A percentile compares a stretch with the other conserved stretches of the same genome.
These are phyloP conservation scores for Zootoca vivipara DNA, from an alignment of 2,113 vertebrate species.

Conservation along the genomic window DNA sequence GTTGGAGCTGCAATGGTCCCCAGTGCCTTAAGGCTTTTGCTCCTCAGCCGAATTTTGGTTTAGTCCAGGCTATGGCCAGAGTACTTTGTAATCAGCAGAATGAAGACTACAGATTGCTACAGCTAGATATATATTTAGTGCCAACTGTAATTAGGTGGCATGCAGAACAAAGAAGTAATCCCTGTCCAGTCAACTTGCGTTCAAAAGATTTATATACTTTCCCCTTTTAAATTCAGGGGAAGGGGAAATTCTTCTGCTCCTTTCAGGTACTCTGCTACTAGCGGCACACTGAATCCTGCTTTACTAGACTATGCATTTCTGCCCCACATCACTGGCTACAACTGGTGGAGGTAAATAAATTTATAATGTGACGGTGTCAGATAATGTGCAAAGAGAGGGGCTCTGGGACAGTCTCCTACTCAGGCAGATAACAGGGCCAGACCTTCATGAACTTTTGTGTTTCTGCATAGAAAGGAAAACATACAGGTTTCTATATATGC, in stretches of 20 bases:
- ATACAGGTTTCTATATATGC: neutral
- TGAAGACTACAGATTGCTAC: neutral
- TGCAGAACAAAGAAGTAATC: neutral
- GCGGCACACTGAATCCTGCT: too few species aligned
- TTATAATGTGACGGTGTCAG: neutral
- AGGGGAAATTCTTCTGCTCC: neutral
- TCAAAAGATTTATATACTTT: neutral
- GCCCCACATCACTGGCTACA: neutral
- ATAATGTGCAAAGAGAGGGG: neutral
- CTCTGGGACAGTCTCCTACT: neutral
- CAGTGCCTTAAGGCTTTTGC: neutral
- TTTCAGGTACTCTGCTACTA: neutral
- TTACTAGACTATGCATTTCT: neutral
- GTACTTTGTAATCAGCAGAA: neutral
- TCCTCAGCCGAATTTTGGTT: neutral
- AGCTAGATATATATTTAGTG: neutral
- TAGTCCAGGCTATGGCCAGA: neutral
- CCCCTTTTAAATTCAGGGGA: neutral
- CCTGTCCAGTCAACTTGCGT: neutral
- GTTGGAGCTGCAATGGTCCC: neutral
- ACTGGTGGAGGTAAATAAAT: neutral
- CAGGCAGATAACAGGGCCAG: neutral
- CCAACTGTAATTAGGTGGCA: neutral
- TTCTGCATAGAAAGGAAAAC: neutral
- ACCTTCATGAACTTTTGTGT: neutral